phyloP scores from a whole-genome alignment of 2,888 invertebrate species.

The Aleiodes testaceus region DNA sequence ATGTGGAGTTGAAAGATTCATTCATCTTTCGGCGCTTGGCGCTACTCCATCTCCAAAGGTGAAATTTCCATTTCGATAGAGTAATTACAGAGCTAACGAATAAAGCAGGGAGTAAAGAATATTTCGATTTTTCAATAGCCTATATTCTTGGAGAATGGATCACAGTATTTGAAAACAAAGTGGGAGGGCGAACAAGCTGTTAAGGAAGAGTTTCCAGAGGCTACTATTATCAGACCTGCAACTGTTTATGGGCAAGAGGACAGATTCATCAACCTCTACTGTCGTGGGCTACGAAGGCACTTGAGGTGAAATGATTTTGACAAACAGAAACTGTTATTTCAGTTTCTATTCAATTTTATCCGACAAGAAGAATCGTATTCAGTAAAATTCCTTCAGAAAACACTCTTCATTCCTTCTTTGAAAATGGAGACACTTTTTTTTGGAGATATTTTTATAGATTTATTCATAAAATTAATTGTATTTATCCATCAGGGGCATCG shows the following conservation, averaged over 20 bases:
- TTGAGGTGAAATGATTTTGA: slow-evolving; percentile 64
- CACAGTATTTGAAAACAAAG: slow-evolving; percentile 85
- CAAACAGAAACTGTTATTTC: not conserved
- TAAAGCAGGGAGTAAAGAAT: not conserved
- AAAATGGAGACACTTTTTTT: no score
- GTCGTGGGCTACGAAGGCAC: slow-evolving; percentile 50
- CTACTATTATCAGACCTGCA: slow-evolving; percentile 93
- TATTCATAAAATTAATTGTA: not conserved
- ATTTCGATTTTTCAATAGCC: slow-evolving; percentile 67
- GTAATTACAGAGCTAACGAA: no score
- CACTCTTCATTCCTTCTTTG: no score
- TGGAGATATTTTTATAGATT: no score
- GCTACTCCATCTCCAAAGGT: slow-evolving; percentile 80
- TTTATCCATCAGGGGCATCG: slow-evolving; percentile 75
- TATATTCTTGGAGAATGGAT: slow-evolving; percentile 82
- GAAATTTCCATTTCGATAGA: slow-evolving; percentile 36
- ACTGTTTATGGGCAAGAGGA: slow-evolving; percentile 94
- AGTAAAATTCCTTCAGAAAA: no score
- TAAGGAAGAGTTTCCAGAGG: slow-evolving; percentile 94
- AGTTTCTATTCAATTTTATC: no score
- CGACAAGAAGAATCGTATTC: no score
- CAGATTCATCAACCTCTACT: slow-evolving; percentile 78
- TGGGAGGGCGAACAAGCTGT: slow-evolving; percentile 92
- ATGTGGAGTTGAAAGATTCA: slow-evolving; percentile 90
- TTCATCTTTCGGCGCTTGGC: slow-evolving; percentile 94